Evolutionary conservation across 2,888 invertebrate genomes (phyloP).

Genomic region (Nomada hirtipes): DNA sequence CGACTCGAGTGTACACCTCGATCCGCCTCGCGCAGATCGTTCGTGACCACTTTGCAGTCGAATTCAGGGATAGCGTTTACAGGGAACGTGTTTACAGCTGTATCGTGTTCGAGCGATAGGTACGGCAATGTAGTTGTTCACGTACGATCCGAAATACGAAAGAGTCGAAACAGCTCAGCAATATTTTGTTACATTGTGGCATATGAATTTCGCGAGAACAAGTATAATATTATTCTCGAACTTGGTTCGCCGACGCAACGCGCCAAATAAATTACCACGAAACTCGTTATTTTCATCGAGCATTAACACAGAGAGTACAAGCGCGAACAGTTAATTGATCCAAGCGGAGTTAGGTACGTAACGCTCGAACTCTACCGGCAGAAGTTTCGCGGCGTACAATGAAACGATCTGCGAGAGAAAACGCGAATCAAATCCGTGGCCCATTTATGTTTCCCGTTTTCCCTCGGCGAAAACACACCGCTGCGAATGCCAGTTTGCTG

Average conservation of each 20-base stretch:
- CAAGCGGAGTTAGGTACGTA: not conserved
- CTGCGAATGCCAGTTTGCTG: constrained; percentile 1
- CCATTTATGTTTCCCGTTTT: constrained; percentile 12
- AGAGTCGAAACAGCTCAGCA: not conserved
- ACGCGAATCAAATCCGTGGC: constrained; percentile 8
- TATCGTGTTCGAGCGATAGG: not conserved
- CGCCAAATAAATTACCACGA: constrained; percentile 14
- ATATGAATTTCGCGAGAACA: constrained; percentile 12
- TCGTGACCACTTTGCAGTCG: not conserved
- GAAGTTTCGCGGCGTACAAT: constrained; percentile 11
- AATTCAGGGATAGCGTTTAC: not conserved
- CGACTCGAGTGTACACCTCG: constrained; percentile 10
- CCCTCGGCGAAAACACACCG: not conserved
- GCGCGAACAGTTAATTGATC: constrained; percentile 19
- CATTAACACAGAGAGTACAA: not conserved
- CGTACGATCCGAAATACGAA: not conserved
- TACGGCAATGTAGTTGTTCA: not conserved
- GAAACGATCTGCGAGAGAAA: constrained; percentile 4
- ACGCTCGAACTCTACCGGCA: not conserved
- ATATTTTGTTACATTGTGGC: not conserved
- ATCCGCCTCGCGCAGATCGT: not conserved
- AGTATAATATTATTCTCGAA: not conserved
- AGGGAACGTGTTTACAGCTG: constrained; percentile 14
- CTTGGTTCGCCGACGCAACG: constrained; percentile 10
- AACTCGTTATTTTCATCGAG: constrained; percentile 17